Evolutionary conservation across 23 tunicate species (phyloP).

Genomic region (Botrylloides violaceus): DNA sequence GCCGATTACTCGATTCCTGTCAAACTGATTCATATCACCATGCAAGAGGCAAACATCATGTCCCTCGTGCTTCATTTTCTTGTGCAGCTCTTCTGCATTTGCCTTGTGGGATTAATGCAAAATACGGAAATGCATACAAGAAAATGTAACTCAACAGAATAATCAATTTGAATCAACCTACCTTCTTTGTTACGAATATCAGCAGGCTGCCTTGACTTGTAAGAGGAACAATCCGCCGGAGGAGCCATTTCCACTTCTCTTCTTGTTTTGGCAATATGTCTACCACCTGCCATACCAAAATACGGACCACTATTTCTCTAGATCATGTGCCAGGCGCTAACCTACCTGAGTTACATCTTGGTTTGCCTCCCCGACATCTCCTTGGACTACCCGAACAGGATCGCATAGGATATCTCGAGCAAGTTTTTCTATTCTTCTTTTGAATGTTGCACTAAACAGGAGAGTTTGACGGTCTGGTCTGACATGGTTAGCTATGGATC

Average conservation of each 20-base stretch:
- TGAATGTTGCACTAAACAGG: conserved; percentile 95
- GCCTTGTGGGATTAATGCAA: conserved; percentile 39
- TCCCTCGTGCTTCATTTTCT: conserved; percentile 73
- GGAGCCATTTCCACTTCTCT: conserved; percentile 84
- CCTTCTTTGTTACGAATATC: conserved; percentile 96
- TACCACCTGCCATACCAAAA: conserved; percentile 47
- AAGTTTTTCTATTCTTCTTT: conserved; percentile 71
- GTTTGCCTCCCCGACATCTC: conserved; percentile 91
- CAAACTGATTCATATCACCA: conserved; percentile 97
- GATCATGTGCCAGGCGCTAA: too few species aligned
- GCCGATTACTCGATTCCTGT: conserved; percentile 70
- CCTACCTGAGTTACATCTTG: conserved; percentile 94
- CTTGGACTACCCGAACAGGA: conserved; percentile 84
- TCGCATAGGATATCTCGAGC: conserved; percentile 88
- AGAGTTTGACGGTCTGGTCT: conserved; percentile 91
- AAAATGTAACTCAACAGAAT: not conserved
- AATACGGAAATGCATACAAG: not conserved
- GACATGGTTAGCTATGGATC: conserved; percentile 90
- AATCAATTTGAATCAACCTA: conserved; percentile 8
- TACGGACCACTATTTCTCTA: not conserved
- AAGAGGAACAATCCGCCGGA: conserved; percentile 54
- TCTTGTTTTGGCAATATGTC: conserved; percentile 57
- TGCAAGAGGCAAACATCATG: conserved; percentile 77
- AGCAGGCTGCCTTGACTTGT: conserved; percentile 93
- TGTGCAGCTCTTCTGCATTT: conserved; percentile 73